Evolutionary conservation across 2,888 invertebrate species (phyloP).

Genomic region (Deroplatys truncata): DNA sequence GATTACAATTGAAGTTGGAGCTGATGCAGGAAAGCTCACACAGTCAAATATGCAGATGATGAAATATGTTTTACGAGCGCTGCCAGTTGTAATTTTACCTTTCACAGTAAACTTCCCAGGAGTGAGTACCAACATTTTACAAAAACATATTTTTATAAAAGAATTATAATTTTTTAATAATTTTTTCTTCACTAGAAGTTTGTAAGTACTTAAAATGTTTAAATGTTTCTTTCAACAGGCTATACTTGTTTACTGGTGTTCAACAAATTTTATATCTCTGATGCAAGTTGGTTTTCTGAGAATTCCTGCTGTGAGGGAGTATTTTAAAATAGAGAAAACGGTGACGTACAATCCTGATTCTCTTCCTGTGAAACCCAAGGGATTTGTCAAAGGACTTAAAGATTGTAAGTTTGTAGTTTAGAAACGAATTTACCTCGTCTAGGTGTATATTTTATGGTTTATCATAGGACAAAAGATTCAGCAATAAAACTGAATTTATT

Average conservation of each 20-base stretch:
- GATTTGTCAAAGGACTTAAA: constrained; percentile 72
- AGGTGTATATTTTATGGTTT: background rate
- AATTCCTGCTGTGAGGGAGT: constrained; percentile 67
- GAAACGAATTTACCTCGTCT: background rate
- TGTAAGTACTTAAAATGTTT: constrained; percentile 10
- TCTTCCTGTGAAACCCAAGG: constrained; percentile 66
- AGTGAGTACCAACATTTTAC: constrained; percentile 43
- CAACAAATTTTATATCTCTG: constrained; percentile 81
- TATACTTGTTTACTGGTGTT: constrained; percentile 85
- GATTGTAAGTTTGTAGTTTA: constrained; percentile 58
- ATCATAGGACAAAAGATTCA: no score
- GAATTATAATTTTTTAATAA: background rate
- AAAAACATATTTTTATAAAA: background rate
- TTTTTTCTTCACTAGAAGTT: background rate
- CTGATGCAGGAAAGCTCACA: constrained; percentile 66
- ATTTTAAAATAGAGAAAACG: constrained; percentile 69
- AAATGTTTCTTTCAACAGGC: constrained; percentile 47
- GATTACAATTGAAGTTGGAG: constrained; percentile 77
- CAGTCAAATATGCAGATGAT: constrained; percentile 64
- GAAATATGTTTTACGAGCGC: constrained; percentile 68
- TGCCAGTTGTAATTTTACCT: constrained; percentile 78
- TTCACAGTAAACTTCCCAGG: constrained; percentile 85
- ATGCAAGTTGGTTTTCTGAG: constrained; percentile 73
- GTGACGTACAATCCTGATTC: constrained; percentile 53
- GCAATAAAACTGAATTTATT: no score